Percentiles rank a stretch among this genome's conserved stretches.
Evolutionary conservation across 2,113 vertebrate species (phyloP).

Genomic region (Dipodomys merriami): DNA sequence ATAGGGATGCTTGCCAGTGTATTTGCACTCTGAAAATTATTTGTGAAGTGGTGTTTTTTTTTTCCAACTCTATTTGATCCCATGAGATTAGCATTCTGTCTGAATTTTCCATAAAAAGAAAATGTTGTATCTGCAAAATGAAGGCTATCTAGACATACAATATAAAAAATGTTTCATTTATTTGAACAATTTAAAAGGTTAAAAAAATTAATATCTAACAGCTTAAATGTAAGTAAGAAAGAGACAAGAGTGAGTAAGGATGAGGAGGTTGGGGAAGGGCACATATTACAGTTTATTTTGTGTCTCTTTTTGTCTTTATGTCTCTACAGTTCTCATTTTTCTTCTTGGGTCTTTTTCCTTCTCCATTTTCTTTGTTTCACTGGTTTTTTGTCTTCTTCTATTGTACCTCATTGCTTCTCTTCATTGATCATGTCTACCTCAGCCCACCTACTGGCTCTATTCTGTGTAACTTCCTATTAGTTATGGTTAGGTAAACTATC

Average conservation of each 20-base stretch:
- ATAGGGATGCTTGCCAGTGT: neutral
- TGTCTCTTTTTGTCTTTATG: neutral
- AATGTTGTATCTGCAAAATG: neutral
- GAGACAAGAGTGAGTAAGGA: neutral
- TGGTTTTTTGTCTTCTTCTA: neutral
- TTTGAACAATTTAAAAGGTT: conserved; percentile 18
- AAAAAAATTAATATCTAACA: neutral
- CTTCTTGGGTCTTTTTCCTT: neutral
- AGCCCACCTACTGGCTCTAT: neutral
- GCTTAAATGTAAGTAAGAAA: neutral
- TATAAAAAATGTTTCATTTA: conserved; percentile 15
- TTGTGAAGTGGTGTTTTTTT: neutral
- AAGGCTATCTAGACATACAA: neutral
- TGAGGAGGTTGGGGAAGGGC: fast-evolving
- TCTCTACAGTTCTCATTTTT: neutral
- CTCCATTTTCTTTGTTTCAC: neutral
- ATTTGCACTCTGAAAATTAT: conserved; percentile 31
- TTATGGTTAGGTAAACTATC: conserved; percentile 11
- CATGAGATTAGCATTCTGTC: neutral
- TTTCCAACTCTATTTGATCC: conserved; percentile 37
- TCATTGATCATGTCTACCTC: neutral
- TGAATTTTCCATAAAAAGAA: conserved; percentile 40
- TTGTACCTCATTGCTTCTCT: neutral
- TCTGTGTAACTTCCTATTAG: conserved; percentile 58
- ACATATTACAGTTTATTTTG: fast-evolving